phyloP scores from a whole-genome alignment of 2,888 invertebrate species.

The Agrochola circellaris region DNA sequence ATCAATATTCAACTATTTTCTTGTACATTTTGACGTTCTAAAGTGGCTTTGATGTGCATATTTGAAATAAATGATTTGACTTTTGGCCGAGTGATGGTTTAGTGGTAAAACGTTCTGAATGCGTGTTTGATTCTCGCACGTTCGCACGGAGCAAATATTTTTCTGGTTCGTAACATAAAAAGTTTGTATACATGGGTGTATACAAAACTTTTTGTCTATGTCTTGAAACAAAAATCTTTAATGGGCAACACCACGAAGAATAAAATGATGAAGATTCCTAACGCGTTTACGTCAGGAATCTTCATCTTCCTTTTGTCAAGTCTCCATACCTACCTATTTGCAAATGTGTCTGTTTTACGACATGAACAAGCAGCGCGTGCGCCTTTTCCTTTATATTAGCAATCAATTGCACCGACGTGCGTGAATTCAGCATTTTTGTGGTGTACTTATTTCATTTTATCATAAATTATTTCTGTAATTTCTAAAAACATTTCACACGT shows the following conservation, averaged over 20 bases:
- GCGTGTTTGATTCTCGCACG: not conserved
- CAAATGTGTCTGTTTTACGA: not conserved
- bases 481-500: too few species aligned
- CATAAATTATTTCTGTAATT: too few species aligned
- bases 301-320: not conserved
- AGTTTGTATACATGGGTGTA: too few species aligned
- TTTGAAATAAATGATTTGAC: too few species aligned
- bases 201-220: too few species aligned
- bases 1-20: too few species aligned
- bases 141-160: not conserved
- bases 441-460: not conserved
- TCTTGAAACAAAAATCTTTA: not conserved
- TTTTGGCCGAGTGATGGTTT: not conserved
- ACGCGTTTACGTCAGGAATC: not conserved
- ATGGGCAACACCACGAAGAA: not conserved
- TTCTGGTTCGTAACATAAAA: not conserved
- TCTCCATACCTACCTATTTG: not conserved
- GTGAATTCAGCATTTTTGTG: not conserved
- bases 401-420: conserved; percentile 3
- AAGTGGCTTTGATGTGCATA: too few species aligned
- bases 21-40: too few species aligned
- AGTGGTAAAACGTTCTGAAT: not conserved
- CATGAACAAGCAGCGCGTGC: not conserved
- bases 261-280: not conserved
- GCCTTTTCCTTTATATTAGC: not conserved